phyloP scores from a whole-genome alignment of 2,797 vertebrate genomes.

The Sciurus carolinensis region DNA sequence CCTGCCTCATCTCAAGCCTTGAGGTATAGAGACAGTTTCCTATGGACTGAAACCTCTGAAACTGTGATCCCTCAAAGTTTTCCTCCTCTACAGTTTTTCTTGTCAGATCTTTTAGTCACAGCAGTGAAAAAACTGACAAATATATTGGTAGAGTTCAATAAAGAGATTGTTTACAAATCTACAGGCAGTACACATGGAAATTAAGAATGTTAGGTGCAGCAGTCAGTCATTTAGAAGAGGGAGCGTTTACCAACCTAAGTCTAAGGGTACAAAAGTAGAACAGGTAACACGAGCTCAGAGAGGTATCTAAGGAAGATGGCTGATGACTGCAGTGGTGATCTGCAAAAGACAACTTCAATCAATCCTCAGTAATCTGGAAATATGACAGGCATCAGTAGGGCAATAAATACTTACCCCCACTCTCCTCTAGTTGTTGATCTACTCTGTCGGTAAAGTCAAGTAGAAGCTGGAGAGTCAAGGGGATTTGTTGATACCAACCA shows the following conservation, averaged over 20 bases:
- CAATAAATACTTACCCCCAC: not conserved
- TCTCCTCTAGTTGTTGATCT: not conserved
- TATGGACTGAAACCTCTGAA: too few relatives aligned
- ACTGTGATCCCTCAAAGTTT: too few relatives aligned
- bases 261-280: not conserved
- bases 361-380: not conserved
- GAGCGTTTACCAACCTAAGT: not conserved
- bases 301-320: not conserved
- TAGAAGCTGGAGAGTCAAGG: not conserved
- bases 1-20: too few relatives aligned
- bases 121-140: too few relatives aligned
- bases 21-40: too few relatives aligned
- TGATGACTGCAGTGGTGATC: not conserved
- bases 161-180: not conserved
- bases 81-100: too few relatives aligned
- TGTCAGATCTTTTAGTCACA: too few relatives aligned
- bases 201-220: not conserved
- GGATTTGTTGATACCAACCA: not conserved
- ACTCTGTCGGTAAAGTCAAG: not conserved
- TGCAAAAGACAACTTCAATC: not conserved
- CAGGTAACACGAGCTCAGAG: not conserved
- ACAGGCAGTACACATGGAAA: not conserved
- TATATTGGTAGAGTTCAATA: not conserved
- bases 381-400: fast-evolving
- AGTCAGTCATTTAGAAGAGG: not conserved